Conservation (phyloP, 2,888 invertebrate genomes). For the Phragmatobia fuliginosa region DNA sequence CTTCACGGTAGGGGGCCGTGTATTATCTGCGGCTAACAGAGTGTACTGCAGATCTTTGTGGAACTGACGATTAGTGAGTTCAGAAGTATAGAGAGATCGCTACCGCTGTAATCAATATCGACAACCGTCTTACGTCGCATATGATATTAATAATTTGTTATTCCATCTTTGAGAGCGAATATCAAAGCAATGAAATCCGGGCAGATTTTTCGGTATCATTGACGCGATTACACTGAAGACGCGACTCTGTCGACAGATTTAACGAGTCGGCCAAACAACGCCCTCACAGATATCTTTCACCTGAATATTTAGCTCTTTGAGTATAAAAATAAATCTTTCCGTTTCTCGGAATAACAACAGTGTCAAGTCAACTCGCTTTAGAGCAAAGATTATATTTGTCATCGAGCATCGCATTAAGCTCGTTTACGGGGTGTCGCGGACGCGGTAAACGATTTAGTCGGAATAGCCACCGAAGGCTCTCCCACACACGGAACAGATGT, state of each 20-base stretch:
- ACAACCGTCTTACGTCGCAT: constrained; percentile 29
- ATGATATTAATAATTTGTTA: constrained; percentile 72
- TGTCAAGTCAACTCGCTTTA: constrained; percentile 81
- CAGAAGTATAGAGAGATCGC: constrained; percentile 10
- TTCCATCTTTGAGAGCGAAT: constrained; percentile 77
- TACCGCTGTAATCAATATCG: constrained; percentile 20
- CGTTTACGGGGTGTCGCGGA: constrained; percentile 78
- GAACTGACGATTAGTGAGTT: constrained; percentile 19
- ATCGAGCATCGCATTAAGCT: constrained; percentile 78
- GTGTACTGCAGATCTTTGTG: constrained; percentile 16
- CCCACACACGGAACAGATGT: constrained; percentile 77
- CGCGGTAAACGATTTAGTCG: constrained; percentile 76
- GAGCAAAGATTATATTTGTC: constrained; percentile 86
- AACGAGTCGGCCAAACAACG: constrained; percentile 78
- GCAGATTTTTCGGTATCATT: constrained; percentile 79
- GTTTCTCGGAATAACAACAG: constrained; percentile 84
- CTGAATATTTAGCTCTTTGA: constrained; percentile 85
- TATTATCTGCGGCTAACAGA: constrained; percentile 51
- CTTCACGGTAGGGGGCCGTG: constrained; percentile 60
- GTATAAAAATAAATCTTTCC: constrained; percentile 82
- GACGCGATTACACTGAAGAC: constrained; percentile 85
- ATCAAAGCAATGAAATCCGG: constrained; percentile 79
- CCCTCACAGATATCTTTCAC: constrained; percentile 83
- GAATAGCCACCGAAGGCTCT: constrained; percentile 65
- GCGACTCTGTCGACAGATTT: constrained; percentile 77